These are phyloP conservation scores for Argynnis bischoffii DNA, from an alignment of 2,888 invertebrate genomes.

Conservation along the genomic window DNA sequence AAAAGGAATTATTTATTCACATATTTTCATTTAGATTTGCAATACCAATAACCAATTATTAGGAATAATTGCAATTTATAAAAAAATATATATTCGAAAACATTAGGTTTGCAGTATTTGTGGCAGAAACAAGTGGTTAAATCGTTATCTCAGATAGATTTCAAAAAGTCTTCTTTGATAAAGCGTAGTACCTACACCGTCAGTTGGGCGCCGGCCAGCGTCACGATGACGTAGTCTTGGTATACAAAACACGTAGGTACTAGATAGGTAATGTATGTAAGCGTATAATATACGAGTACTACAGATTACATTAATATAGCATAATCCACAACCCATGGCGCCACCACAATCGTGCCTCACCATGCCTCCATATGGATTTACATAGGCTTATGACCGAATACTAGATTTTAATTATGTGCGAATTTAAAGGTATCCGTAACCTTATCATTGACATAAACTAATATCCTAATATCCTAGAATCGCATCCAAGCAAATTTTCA, in stretches of 20 bases:
- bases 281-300: conserved; percentile 39
- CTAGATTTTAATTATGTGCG: neutral
- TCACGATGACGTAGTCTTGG: conserved; percentile 50
- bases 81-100: neutral
- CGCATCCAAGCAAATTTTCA: neutral
- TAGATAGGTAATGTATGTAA: conserved; percentile 39
- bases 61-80: too few species aligned
- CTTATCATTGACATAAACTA: neutral
- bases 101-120: neutral
- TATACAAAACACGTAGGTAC: conserved; percentile 45
- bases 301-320: conserved; percentile 35
- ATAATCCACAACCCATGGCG: conserved; percentile 18
- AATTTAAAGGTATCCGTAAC: neutral
- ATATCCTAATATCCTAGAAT: too few species aligned
- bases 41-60: too few species aligned
- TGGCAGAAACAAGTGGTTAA: conserved; percentile 8
- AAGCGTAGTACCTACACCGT: conserved; percentile 39
- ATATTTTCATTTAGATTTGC: too few species aligned
- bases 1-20: too few species aligned
- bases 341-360: conserved; percentile 15
- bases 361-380: conserved; percentile 32
- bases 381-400: conserved; percentile 40
- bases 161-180: conserved; percentile 35
- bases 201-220: conserved; percentile 44
- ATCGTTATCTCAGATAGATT: conserved; percentile 36